Conservation (phyloP, 2,888 invertebrate species). For the Yponomeuta evonymella region DNA sequence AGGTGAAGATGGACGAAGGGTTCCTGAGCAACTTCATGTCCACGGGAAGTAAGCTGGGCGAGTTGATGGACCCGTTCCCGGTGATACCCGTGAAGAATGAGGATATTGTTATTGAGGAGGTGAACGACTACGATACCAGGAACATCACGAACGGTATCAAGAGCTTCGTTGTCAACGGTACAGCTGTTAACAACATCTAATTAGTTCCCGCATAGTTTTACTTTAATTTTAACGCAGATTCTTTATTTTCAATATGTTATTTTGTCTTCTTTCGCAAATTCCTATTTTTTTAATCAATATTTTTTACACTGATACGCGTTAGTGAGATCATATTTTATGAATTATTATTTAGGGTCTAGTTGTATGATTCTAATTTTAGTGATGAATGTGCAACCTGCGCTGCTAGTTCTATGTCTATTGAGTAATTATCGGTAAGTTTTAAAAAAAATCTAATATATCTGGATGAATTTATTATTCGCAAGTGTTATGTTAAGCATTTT, state of each 20-base stretch:
- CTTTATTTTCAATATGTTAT: slow-evolving; percentile 35
- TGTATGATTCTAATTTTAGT: slow-evolving; percentile 28
- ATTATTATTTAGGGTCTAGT: slow-evolving; percentile 51
- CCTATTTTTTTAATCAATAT: slow-evolving; percentile 37
- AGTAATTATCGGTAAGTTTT: slow-evolving; percentile 52
- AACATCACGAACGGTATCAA: slow-evolving; percentile 54
- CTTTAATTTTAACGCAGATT: slow-evolving; percentile 25
- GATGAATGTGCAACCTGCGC: background rate
- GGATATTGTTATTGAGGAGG: slow-evolving; percentile 58
- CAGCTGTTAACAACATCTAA: slow-evolving; percentile 40
- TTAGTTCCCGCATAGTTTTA: slow-evolving; percentile 16
- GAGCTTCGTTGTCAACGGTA: slow-evolving; percentile 58
- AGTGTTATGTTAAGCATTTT: slow-evolving; percentile 51
- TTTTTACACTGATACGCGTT: slow-evolving; percentile 38
- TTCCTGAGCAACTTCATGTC: slow-evolving; percentile 32
- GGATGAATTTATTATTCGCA: slow-evolving; percentile 23
- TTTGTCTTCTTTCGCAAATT: slow-evolving; percentile 38
- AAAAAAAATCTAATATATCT: slow-evolving; percentile 48
- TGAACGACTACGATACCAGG: slow-evolving; percentile 55
- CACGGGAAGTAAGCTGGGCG: slow-evolving; percentile 58
- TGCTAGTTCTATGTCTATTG: slow-evolving; percentile 19
- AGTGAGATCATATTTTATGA: slow-evolving; percentile 43
- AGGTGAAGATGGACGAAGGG: slow-evolving; percentile 25
- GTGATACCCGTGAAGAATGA: slow-evolving; percentile 61
- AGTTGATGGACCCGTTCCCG: slow-evolving; percentile 52